Conservation (phyloP, 1,140 invertebrate species). For the Mamestra configurata region DNA sequence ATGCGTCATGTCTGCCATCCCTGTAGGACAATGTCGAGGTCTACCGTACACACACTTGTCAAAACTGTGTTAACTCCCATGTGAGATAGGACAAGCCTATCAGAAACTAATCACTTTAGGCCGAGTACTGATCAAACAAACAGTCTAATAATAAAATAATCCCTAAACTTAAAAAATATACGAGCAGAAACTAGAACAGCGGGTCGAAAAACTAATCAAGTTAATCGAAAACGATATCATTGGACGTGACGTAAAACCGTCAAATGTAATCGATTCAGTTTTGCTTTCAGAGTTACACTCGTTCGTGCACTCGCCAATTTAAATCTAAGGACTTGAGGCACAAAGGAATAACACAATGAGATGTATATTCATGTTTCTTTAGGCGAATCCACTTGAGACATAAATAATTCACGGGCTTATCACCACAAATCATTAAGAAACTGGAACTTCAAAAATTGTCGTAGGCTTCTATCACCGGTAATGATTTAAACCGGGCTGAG, state of each 20-base stretch:
- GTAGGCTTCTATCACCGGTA: not conserved
- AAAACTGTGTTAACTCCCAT: conserved; percentile 9
- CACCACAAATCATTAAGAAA: conserved; percentile 17
- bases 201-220: conserved; percentile 8
- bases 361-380: conserved; percentile 4
- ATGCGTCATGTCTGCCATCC: not conserved
- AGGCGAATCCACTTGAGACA: not conserved
- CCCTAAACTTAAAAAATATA: not conserved
- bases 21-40: not conserved
- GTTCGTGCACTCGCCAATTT: not conserved
- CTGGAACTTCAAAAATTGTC: not conserved
- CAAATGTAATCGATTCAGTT: conserved; percentile 28
- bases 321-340: not conserved
- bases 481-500: not conserved
- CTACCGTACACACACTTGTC: not conserved
- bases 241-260: conserved; percentile 4
- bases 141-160: no score
- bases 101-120: not conserved
- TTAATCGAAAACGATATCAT: conserved; percentile 1
- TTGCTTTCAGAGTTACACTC: not conserved
- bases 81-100: conserved; percentile 3
- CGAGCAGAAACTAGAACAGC: not conserved
- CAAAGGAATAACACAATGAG: not conserved
- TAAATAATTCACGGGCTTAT: conserved; percentile 26
- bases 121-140: not conserved